Evolutionary conservation across 2,797 vertebrate genomes (phyloP).

Genomic region (Manis crassicaudata): DNA sequence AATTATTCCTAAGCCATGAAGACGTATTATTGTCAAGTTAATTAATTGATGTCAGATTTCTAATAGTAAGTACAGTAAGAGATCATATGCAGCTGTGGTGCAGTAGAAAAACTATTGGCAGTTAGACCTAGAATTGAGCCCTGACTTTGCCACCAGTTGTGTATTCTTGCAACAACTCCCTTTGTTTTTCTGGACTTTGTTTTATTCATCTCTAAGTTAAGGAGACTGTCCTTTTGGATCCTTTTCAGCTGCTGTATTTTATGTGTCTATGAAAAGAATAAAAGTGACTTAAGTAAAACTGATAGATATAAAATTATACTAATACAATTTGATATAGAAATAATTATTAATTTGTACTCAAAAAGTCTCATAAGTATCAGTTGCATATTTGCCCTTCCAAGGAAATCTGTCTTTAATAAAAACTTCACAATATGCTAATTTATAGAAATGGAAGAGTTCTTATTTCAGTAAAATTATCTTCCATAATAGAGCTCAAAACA

Average conservation of each 20-base stretch:
- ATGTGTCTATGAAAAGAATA: not conserved
- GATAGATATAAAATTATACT: too few species aligned
- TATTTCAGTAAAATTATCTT: not conserved
- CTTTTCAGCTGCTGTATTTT: not conserved
- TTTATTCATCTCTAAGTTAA: not conserved
- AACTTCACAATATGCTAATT: not conserved
- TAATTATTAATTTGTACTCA: not conserved
- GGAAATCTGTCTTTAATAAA: not conserved
- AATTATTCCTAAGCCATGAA: not conserved
- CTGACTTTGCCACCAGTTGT: not conserved
- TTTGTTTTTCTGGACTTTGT: not conserved
- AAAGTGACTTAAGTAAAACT: too few species aligned
- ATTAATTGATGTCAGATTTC: not conserved
- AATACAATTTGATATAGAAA: too few species aligned
- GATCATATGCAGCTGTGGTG: not conserved
- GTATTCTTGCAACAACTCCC: not conserved
- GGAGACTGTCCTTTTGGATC: not conserved
- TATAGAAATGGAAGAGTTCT: not conserved
- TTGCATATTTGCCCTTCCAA: not conserved
- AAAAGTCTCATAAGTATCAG: not conserved
- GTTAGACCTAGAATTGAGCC: not conserved
- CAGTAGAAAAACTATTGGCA: not conserved
- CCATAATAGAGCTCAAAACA: not conserved
- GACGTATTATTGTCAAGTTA: not conserved
- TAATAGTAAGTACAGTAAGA: not conserved